Base-by-base conservation (phyloP, 1,140 invertebrate species). In the honey bee (Apis mellifera) region DNA sequence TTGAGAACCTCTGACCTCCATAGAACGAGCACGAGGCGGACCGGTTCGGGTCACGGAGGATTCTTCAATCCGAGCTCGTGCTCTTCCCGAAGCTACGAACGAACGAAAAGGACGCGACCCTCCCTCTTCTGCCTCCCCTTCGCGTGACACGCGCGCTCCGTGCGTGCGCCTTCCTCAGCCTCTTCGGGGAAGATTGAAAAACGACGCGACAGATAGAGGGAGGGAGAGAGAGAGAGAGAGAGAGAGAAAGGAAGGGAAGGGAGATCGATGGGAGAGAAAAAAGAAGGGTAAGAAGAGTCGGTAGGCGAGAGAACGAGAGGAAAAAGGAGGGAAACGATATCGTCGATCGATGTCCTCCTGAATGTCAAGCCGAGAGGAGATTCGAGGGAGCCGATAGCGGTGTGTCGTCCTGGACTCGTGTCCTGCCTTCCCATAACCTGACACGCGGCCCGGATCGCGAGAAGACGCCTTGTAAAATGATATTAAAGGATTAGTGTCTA, bases 11-110 rank as follows among this genome's bases (percentile, higher is more conserved):
- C 92, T 93, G 92, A 87, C 71, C 65, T 42, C 70, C 78, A 75
- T 88, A 88, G 78, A 87, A 84, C 86, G 64, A 87, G 60, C 89
- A 86, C 87, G 87, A 92, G 90, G 89, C 90, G 91, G 92, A 94
- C 92, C 93, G 92, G 92, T 94, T 93, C 92, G 73, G 92, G 92
- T 94, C 92, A 93, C 88, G 90, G 89, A 93, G 86, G 88, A 91
- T 65, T 23, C 66, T 78, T 76, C 68, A 73, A 80, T 89, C 90
- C 89, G 85, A 87, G 89, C 90, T 92, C 91, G 89, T 89, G 90
- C 90, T 81, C 89, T 80, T 42, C 84, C 84, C 80, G 86, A 77
- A 90, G 86, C 84, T n/a, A 77, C 76, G 66, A 78, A 19, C 42
- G 75, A 71, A 78, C 69, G 75, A 68, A 59, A 85, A 68, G 65